Evolutionary conservation across 2,888 invertebrate species (phyloP), one percentile per base, ranked within the genome.

Genomic region (Erebia epiphron): DNA sequence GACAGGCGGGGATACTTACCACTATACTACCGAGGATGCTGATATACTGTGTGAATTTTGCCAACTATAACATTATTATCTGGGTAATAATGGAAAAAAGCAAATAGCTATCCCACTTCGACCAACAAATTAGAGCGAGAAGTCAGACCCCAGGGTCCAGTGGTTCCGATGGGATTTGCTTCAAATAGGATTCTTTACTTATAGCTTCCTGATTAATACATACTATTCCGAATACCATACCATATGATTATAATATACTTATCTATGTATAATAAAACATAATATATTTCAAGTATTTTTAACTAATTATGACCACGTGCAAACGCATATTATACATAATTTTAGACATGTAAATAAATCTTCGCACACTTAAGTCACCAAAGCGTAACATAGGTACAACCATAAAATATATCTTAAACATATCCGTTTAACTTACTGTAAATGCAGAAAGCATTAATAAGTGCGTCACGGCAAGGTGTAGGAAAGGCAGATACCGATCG

Each of bases 1-100:
- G 92, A 93, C 92, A 93, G 93, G 93, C 93, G 92, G 92, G 92
- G 91, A 93, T 92, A 92, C 93, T 93, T 73, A 92, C 92, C 93
- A 93, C 92, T 93, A 93, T 93, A 93, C 93, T 92, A 93, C 92
- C 92, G 92, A 90, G 88, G 91, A 91, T 26, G 10, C 18, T 43
- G 14, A 5, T 2, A 0, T 0, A 11, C 0, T 1, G 0, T 41
- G 18, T 13, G 21, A 57, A 57, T 26, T 57, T 57, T 26, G 11
- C 46, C 10, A 46, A 11, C 46, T 21, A 0, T 13, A 57, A 21
- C 18, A 21, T 21, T 56, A 4, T 26, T 50, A 14, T 14, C 13
- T 3, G 4, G 13, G 7, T 50, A 26, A 14, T 14, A 14, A 50
- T n/a, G 9, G 49, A n/a, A n/a, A n/a, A n/a, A n/a, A n/a, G n/a